Conservation (phyloP, 2,888 invertebrate species). For the Oligia latruncula region DNA sequence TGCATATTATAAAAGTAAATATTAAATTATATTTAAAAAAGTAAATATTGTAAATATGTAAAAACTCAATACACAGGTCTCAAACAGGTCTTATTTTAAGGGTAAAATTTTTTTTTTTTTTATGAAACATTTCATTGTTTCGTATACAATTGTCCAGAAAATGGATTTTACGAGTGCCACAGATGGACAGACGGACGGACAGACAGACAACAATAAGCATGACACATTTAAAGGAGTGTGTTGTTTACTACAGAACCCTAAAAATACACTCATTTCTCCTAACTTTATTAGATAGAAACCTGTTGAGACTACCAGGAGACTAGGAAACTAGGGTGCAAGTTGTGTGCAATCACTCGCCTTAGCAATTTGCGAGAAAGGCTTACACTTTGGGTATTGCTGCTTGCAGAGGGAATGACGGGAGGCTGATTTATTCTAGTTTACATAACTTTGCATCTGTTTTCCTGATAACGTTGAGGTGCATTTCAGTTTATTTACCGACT, state of each 20-base stretch:
- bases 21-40: neutral
- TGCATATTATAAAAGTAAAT: too few species aligned
- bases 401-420: slow-evolving; percentile 33
- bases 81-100: neutral
- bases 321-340: slow-evolving; percentile 25
- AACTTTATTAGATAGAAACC: neutral
- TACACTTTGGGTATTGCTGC: slow-evolving; percentile 36
- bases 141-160: neutral
- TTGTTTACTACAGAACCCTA: neutral
- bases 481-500: neutral
- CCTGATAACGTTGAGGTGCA: neutral
- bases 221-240: neutral
- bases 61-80: neutral
- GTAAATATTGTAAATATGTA: neutral
- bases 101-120: neutral
- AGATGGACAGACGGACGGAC: too few species aligned
- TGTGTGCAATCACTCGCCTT: slow-evolving; percentile 45
- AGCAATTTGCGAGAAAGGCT: slow-evolving; percentile 46
- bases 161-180: neutral
- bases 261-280: neutral
- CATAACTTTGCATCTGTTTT: slow-evolving; percentile 34
- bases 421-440: slow-evolving; percentile 41
- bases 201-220: neutral
- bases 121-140: neutral
- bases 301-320: slow-evolving; percentile 27